Base-by-base conservation (phyloP, 2,888 invertebrate genomes). In the Nomada fucata region DNA sequence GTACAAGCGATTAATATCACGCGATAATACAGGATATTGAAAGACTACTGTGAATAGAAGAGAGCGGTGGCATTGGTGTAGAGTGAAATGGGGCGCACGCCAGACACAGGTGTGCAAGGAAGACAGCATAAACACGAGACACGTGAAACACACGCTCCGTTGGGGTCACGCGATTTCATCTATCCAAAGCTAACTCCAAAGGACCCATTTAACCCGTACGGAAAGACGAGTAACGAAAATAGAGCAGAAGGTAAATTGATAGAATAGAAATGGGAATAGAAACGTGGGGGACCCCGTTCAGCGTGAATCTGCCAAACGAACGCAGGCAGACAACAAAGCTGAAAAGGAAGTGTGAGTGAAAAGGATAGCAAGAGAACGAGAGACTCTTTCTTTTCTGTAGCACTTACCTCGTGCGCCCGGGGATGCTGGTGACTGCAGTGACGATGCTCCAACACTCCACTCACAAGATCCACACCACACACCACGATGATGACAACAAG, bases 381-480 rank as follows among this genome's bases (percentile, higher is more conserved):
- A 36, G 36, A 26, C 29, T 52, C 13, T 15, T 50, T 18, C 47
- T 59, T 68, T 61, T 50, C 23, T n/a, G 29, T 71, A 59, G n/a
- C 59, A 94, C 95, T 95, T 92, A 96, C 96, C 95, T 96, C 96
- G 91, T 96, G 95, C 75, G 95, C 95, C 90, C 95, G 95, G 2
- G 96, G 96, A 93, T 96, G 96, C 83, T 95, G 94, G 89, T 96
- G 96, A 68, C 94, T 95, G 93, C 96, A 96, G 61, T 93, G 93
- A 36, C 91, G 90, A 84, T 92, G 92, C 85, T 92, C 92, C 88
- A 93, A 92, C 89, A 93, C 90, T 74, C 90, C 93, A 90, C 91
- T 91, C 82, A 91, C 92, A 81, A 88, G 82, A 85, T 89, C 89
- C 80, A 90, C 89, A 89, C 90, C 82, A 86, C 88, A 90, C 90